Base-by-base conservation (phyloP, 2,113 vertebrate species). In the Chamaea fasciata region DNA sequence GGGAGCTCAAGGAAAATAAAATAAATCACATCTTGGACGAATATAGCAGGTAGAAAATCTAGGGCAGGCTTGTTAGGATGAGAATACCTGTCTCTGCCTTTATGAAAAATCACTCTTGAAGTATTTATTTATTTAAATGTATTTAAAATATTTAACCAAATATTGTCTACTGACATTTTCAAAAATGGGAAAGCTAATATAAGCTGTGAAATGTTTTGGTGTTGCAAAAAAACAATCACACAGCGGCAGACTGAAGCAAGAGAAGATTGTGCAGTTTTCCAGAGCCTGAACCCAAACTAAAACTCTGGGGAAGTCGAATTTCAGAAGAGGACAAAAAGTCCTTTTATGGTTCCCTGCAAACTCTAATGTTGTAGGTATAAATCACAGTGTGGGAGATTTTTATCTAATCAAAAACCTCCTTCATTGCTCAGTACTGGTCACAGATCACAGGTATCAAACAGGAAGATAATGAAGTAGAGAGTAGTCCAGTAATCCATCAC, bases 91-190 rank as follows among this genome's bases (percentile, higher is more conserved):
- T 87, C 92, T 92, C 56, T 84, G n/a, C 64, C 60, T 83, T 88
- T 75, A 86, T 44, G 39, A 77, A 94, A 91, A 93, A 46, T 68
- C 31, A 49, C 11, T 18, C 31, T 67, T 95, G 92, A 96, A 75
- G 95, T 93, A 93, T 79, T 96, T 90, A 94, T 96, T 96, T 95
- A 95, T 96, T 96, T 78, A 97, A 94, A 75, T 57, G 13, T 75
- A 89, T 84, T 89, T 97, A 84, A 97, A 97, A 93, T 96, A 95
- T 95, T 97, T 93, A 96, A 88, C 33, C 7, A 75, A 92, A 39
- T 71, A 79, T 76, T 89, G 42, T 64, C 80, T 64, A 28, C 57
- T 79, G 73, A 68, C 31, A 52, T 74, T 81, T 68, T 55, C 44
- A 87, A 75, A 84, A 47, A 46, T 21, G 57, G 31, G 44, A 89